These are phyloP conservation scores for Bungarus multicinctus DNA, from an alignment of 2,113 vertebrate genomes.

Conservation along the genomic window DNA sequence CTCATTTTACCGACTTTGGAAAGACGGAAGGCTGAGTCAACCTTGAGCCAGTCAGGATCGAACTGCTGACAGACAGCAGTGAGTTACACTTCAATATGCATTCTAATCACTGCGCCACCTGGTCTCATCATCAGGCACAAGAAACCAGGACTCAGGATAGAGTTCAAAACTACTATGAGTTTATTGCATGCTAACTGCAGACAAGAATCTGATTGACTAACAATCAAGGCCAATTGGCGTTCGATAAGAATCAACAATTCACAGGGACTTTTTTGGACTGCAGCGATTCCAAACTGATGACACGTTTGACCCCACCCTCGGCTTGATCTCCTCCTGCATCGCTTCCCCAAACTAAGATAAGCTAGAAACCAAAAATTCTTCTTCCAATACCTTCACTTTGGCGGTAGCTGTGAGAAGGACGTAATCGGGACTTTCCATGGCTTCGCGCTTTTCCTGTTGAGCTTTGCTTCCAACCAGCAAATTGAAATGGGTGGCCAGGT, in stretches of 20 bases:
- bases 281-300: not conserved
- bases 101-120: not conserved
- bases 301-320: not conserved
- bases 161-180: not conserved
- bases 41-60: not conserved
- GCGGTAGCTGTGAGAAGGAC: conserved; percentile 89
- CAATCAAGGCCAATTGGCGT: not conserved
- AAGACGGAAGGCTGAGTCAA: not conserved
- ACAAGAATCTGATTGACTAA: not conserved
- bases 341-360: not conserved
- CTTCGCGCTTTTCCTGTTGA: conserved; percentile 90
- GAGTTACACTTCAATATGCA: not conserved
- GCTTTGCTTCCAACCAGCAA: conserved; percentile 89
- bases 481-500: conserved; percentile 93
- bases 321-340: not conserved
- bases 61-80: not conserved
- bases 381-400: conserved; percentile 87
- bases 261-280: not conserved
- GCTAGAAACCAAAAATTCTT: not conserved
- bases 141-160: not conserved
- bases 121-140: not conserved
- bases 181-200: not conserved
- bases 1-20: not conserved
- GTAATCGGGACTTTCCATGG: conserved; percentile 90
- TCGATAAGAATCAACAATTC: not conserved